Evolutionary conservation across 2,888 invertebrate species (phyloP).

Genomic region (Andrena haemorrhoa): DNA sequence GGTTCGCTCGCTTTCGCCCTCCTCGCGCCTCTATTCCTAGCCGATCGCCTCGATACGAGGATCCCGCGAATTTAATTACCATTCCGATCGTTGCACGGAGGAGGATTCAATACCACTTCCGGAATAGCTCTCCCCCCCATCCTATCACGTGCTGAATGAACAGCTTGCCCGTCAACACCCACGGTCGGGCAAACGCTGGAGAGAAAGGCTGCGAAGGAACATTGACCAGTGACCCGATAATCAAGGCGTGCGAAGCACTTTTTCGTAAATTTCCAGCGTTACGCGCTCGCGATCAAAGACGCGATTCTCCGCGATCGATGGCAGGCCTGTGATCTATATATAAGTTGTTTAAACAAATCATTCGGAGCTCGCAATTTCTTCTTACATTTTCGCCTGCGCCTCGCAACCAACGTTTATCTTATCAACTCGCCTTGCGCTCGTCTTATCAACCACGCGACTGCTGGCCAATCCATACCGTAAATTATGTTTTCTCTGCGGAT

Average conservation of each 20-base stretch:
- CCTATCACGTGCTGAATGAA: constrained; percentile 16
- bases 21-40: not conserved
- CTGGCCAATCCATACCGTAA: no score
- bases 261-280: constrained; percentile 50
- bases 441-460: no score
- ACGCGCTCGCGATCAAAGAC: constrained; percentile 67
- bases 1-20: not conserved
- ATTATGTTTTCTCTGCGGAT: no score
- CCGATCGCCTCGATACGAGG: no score
- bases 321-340: constrained; percentile 73
- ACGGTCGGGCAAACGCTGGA: not conserved
- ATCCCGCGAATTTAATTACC: constrained; percentile 21
- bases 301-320: constrained; percentile 69
- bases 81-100: not conserved
- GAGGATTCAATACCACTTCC: not conserved
- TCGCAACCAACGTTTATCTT: no score
- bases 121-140: not conserved
- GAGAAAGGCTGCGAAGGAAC: constrained; percentile 1
- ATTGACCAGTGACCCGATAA: constrained; percentile 52
- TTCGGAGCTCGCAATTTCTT: no score
- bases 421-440: no score
- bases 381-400: no score
- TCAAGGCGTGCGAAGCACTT: constrained; percentile 22
- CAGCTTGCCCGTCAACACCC: constrained; percentile 17
- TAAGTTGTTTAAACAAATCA: constrained; percentile 29